Percentiles rank a stretch among this genome's conserved stretches.
These are phyloP conservation scores for Heliothis peltigera DNA, from an alignment of 2,888 invertebrate genomes.

Conservation along the genomic window DNA sequence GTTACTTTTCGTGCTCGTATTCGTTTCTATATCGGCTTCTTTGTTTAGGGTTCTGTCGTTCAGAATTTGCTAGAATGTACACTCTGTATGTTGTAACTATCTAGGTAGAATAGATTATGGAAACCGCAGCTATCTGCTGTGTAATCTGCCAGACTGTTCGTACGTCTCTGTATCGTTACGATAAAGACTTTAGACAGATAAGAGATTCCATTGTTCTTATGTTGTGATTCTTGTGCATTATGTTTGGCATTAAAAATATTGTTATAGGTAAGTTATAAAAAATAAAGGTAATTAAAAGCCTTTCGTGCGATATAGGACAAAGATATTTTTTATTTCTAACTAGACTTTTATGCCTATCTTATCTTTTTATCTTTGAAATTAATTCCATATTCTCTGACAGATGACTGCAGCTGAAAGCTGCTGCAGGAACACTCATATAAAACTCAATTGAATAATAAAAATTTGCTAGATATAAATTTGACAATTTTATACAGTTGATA, in stretches of 20 bases:
- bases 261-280: slow-evolving; percentile 44
- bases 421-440: slow-evolving; percentile 6
- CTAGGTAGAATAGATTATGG: slow-evolving; percentile 43
- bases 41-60: slow-evolving; percentile 37
- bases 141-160: slow-evolving; percentile 50
- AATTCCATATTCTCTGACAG: slow-evolving; percentile 1
- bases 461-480: neutral
- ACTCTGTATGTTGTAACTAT: slow-evolving; percentile 51
- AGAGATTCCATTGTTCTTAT: slow-evolving; percentile 46
- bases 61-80: slow-evolving; percentile 62
- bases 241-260: slow-evolving; percentile 26
- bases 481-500: too few relatives aligned
- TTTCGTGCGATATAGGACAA: neutral
- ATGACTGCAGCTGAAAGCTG: slow-evolving; percentile 35
- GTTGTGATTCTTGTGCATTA: slow-evolving; percentile 55
- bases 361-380: neutral
- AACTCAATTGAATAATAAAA: slow-evolving; percentile 19
- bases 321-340: neutral
- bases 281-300: slow-evolving; percentile 1
- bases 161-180: slow-evolving; percentile 46
- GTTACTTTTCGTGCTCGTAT: slow-evolving; percentile 24
- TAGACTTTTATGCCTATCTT: neutral
- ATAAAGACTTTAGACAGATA: slow-evolving; percentile 49
- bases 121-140: slow-evolving; percentile 58
- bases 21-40: slow-evolving; percentile 32